Conservation (phyloP, 2,888 invertebrate species). For the Brenthis hecate region DNA sequence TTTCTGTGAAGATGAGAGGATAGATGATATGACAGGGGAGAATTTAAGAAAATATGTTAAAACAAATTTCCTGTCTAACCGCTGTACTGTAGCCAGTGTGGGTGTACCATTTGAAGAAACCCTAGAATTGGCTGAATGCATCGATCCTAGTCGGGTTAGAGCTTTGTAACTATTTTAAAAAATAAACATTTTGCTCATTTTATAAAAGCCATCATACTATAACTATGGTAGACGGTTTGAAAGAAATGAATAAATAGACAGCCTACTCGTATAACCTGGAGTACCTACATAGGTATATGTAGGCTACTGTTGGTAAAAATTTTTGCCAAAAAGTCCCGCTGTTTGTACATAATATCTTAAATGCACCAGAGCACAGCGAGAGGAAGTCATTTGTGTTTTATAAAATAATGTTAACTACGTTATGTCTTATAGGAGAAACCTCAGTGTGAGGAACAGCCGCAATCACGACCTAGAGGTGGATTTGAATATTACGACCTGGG, state of each 20-base stretch:
- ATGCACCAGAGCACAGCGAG: too few relatives aligned
- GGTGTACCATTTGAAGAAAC: slow-evolving; percentile 67
- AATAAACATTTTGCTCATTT: too few relatives aligned
- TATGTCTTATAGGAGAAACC: slow-evolving; percentile 47
- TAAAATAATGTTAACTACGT: background rate
- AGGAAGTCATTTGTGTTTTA: background rate
- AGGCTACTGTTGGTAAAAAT: too few relatives aligned
- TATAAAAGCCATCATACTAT: too few relatives aligned
- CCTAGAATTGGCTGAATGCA: slow-evolving; percentile 57
- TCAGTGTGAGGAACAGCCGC: slow-evolving; percentile 27
- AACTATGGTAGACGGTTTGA: too few relatives aligned
- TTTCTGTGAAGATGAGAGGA: slow-evolving; percentile 56
- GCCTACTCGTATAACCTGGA: too few relatives aligned
- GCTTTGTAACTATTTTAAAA: background rate
- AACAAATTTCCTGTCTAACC: slow-evolving; percentile 51
- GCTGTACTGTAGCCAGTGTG: slow-evolving; percentile 59
- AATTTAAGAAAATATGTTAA: slow-evolving; percentile 47
- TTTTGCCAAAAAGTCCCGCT: too few relatives aligned
- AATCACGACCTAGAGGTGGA: slow-evolving; percentile 53
- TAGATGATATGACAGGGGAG: slow-evolving; percentile 51
- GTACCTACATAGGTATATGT: too few relatives aligned
- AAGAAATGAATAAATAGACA: too few relatives aligned
- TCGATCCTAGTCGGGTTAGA: slow-evolving; percentile 37
- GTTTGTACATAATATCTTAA: too few relatives aligned
- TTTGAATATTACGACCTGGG: slow-evolving; percentile 63